phyloP scores from a whole-genome alignment of 1,140 invertebrate genomes.

The Hyposmocoma kahamanoa region DNA sequence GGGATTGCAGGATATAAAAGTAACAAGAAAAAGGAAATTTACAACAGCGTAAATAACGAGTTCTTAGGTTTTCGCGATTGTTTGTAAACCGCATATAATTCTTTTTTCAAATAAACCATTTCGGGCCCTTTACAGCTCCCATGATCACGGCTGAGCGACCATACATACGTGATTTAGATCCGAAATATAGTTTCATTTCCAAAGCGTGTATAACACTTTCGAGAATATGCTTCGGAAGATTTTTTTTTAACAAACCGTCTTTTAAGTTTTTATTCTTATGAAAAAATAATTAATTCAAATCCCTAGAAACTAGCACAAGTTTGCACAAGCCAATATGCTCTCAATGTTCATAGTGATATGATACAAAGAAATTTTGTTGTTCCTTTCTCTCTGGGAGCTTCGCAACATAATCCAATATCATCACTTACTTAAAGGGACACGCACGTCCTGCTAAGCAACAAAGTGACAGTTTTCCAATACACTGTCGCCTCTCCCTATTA shows the following conservation, averaged over 20 bases:
- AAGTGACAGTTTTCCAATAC: constrained; percentile 37
- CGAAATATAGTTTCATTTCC: too few species aligned
- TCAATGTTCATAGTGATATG: background rate
- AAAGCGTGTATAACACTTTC: too few species aligned
- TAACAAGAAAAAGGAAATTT: too few species aligned
- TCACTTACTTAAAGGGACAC: constrained; percentile 3
- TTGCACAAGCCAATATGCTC: background rate
- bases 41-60: too few species aligned
- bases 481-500: constrained; percentile 39
- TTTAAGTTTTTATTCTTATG: background rate
- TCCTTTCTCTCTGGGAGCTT: background rate
- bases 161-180: too few species aligned
- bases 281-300: background rate
- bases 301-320: background rate
- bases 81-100: too few species aligned
- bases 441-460: constrained; percentile 19
- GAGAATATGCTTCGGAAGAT: too few species aligned
- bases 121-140: too few species aligned
- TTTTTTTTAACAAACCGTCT: background rate
- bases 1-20: too few species aligned
- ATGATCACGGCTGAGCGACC: too few species aligned
- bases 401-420: constrained; percentile 1
- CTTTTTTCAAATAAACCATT: too few species aligned
- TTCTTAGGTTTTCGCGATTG: too few species aligned
- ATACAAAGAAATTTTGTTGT: background rate